Evolutionary conservation across 2,888 invertebrate species (phyloP).

Genomic region (Euclidia mi): DNA sequence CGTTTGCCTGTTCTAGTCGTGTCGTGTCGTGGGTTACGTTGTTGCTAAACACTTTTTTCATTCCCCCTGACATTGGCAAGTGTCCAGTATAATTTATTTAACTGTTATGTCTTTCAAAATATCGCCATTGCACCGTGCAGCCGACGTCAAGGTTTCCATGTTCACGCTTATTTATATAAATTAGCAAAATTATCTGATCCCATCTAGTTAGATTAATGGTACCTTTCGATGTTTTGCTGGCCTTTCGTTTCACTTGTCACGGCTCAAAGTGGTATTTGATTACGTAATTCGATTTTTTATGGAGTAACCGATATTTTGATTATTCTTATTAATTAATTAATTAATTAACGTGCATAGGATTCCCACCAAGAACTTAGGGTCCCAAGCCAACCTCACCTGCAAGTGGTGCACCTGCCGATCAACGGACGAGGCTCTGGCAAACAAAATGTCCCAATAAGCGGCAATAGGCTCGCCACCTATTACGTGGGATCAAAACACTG

Average conservation of each 20-base stretch:
- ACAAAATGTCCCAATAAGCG: too few relatives aligned
- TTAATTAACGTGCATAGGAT: neutral
- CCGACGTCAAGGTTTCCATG: slow-evolving; percentile 69
- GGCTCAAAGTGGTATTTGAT: slow-evolving; percentile 24
- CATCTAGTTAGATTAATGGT: slow-evolving; percentile 36
- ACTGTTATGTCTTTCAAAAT: slow-evolving; percentile 79
- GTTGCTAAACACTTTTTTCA: slow-evolving; percentile 52
- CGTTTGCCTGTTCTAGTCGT: slow-evolving; percentile 32
- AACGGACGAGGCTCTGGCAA: too few relatives aligned
- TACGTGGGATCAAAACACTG: too few relatives aligned
- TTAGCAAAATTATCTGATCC: slow-evolving; percentile 46
- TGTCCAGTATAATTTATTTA: slow-evolving; percentile 80
- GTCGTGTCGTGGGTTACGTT: slow-evolving; percentile 31
- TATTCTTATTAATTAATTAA: neutral
- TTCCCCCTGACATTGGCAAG: slow-evolving; percentile 68
- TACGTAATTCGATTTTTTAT: slow-evolving; percentile 21
- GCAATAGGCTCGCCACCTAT: too few relatives aligned
- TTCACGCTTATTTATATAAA: slow-evolving; percentile 60
- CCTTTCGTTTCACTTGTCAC: slow-evolving; percentile 22
- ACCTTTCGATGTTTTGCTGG: slow-evolving; percentile 16
- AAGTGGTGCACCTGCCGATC: too few relatives aligned
- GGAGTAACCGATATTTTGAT: neutral
- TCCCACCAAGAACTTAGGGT: too few relatives aligned
- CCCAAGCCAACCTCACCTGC: too few relatives aligned
- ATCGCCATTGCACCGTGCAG: slow-evolving; percentile 74